Base-by-base conservation (phyloP, 2,113 vertebrate species). In the Gnathonemus echidnorhynchus region DNA sequence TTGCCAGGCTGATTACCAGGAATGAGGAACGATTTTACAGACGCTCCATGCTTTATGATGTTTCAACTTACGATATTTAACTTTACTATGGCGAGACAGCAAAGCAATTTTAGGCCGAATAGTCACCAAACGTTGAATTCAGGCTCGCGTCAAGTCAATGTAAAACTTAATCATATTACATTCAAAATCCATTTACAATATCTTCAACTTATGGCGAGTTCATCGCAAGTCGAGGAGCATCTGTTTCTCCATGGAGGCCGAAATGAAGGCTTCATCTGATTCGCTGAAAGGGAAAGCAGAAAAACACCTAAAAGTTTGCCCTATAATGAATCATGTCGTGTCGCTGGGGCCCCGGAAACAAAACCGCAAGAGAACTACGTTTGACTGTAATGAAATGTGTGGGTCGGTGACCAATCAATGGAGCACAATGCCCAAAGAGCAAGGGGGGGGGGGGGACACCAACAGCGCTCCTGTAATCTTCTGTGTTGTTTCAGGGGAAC, bases 381-480 rank as follows among this genome's bases (percentile, higher is more conserved):
- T 15, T 46, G 15, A 88, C 27, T 77, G 45, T 74, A 89, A 49
- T 89, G 88, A 77, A 74, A 74, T 45, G n/a, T 58, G 42, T 70
- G 49, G 46, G 48, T 83, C 27, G 74, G 88, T 77, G 62, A 17
- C 56, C 58, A 88, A 62, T 88, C 39, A 88, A 66, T 70, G 56
- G 45, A 2, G 11, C 7, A 88, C 45, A 17, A 48, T 6, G n/a
- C 31, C 88, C 11, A 74, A 5, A 56, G 53, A 56, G 5, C 53
- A 58, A 2, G 21, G 11, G 0, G n/a, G 58, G 7, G 58, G 53
- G 21, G 56, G 56, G 2, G 21, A 24, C 52, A 21, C 19, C 58
- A n/a, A 1, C n/a, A 27, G 9, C 0, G 1, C 58, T 66, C 24
- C n/a, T 53, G 27, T 11, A 52, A 89, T 80, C 86, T 52, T 89